Evolutionary conservation across 2,888 invertebrate species (phyloP), one percentile per base, ranked within the genome.

Genomic region (Pyrocoelia pectoralis): DNA sequence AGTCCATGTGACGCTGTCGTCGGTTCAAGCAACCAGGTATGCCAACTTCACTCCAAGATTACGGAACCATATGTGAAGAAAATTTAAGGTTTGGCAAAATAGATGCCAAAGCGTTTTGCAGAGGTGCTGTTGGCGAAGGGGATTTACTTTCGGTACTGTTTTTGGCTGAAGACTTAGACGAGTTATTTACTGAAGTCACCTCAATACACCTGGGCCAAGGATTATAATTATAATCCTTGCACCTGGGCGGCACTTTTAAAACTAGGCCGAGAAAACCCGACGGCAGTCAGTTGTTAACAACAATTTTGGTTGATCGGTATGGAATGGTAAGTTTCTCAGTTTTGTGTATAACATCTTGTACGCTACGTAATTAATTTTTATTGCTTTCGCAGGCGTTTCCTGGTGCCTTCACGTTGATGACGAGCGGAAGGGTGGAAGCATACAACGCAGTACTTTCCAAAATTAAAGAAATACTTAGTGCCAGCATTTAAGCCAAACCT

Each of bases 321-420:
- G 12, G 38, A 38, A 38, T 38, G 5, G 38, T 38, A 38, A 38
- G 38, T 24, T 50, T 28, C 29, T 14, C 28, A 50, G 13, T 28
- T 28, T 29, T 14, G 28, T 19, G 50, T 28, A 50, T 13, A 14
- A 28, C 5, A 28, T 50, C 15, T 50, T 50, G 29, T 50, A 50
- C 24, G 24, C 29, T 50, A 50, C 18, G 19, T 49, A 49, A 9
- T 19, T 49, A 1, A n/a, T 49, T 12, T 1, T 49, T 24, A n/a
- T 49, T 28, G 9, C 28, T 29, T 12, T 49, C 12, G 28, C 29
- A 50, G 50, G 50, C 50, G 14, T 29, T 50, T 14, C 50, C 29
- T n/a, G 17, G 19, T 13, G 49, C 49, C 8, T 19, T 49, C 12
- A 24, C 49, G 19, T 19, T 49, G 19, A 50, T 50, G 50, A 29